Base-by-base conservation (phyloP, 2,888 invertebrate genomes). In the Trachelus tabidus region DNA sequence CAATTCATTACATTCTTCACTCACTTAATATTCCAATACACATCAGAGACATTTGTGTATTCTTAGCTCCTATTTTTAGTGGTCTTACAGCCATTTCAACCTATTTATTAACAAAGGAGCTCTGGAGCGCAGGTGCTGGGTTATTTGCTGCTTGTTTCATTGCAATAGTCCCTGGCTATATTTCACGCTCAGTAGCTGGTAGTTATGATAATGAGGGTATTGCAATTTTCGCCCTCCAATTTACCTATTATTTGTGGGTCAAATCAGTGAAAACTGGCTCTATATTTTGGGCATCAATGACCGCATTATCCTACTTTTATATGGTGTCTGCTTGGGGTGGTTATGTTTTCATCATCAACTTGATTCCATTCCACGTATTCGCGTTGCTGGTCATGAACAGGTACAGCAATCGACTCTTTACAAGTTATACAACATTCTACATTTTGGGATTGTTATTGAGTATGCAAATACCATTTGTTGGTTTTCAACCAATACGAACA, bases 241-340 rank as follows among this genome's bases (percentile, higher is more conserved):
- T 99, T 91, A 99, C 99, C 1, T 99, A 99, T 91, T 99, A 96
- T 90, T 93, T 99, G 75, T 99, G 99, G 99, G 96, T 99, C 75
- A 98, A 98, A 91, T 96, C 99, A 78, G 96, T 99, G 11, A 99
- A 99, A 92, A 98, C 97, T 83, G 99, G 99, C 35, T 98, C 99
- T 6, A 95, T 99, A 68, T 99, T 97, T 92, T 99, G 99, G 99
- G 95, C 99, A 6, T 95, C 97, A 68, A 95, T 98, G 90, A 96
- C 99, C 77, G 97, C 99, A 11, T 91, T 99, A 6, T 98, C 99
- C 1, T 99, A 99, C 92, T 99, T 99, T 92, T 99, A 99, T 92
- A 99, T 99, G 99, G 99, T 99, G 3, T 99, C 99, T 81, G 99
- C 99, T 84, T 99, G 99, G 99, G 99, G 99, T 85, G 99, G 99